A percentile compares a stretch with the other conserved stretches of the same genome.
phyloP scores from a whole-genome alignment of 2,113 vertebrate genomes.

The Siphamia tubifer region DNA sequence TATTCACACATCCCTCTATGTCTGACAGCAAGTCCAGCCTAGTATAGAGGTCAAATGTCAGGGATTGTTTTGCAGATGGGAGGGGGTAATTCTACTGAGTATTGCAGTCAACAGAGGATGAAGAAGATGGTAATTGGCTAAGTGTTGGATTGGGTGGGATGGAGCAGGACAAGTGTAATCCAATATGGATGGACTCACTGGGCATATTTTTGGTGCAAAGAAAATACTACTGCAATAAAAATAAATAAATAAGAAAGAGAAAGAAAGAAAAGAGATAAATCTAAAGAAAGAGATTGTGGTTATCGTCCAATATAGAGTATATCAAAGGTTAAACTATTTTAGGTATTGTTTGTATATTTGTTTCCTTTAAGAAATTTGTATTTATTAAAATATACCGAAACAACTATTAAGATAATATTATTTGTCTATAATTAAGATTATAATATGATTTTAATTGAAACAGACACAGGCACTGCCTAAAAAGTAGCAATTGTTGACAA shows the following conservation, averaged over 20 bases:
- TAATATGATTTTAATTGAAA: constrained; percentile 1
- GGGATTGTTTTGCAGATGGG: constrained; percentile 40
- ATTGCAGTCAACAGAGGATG: constrained; percentile 48
- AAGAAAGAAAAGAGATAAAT: too few relatives aligned
- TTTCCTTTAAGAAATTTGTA: too few relatives aligned
- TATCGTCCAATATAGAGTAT: too few relatives aligned
- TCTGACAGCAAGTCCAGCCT: neutral
- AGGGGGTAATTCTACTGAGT: constrained; percentile 50
- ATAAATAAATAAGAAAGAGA: neutral
- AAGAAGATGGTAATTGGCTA: constrained; percentile 70
- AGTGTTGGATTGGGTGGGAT: constrained; percentile 51
- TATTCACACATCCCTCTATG: constrained; percentile 28
- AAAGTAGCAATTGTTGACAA: neutral
- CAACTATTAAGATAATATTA: neutral
- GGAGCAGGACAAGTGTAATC: constrained; percentile 64
- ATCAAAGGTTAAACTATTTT: too few relatives aligned
- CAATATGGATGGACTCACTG: constrained; percentile 67
- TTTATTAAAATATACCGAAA: neutral
- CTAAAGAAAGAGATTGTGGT: too few relatives aligned
- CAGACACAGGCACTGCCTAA: neutral
- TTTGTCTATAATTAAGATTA: constrained; percentile 17
- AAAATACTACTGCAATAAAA: constrained; percentile 25
- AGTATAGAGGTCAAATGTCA: too few relatives aligned
- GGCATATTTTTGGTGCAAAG: constrained; percentile 55
- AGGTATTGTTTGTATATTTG: too few relatives aligned